Percentiles rank a stretch among this genome's conserved stretches.
Conservation (phyloP, 2,888 invertebrate species). For the Brachyptera putata region DNA sequence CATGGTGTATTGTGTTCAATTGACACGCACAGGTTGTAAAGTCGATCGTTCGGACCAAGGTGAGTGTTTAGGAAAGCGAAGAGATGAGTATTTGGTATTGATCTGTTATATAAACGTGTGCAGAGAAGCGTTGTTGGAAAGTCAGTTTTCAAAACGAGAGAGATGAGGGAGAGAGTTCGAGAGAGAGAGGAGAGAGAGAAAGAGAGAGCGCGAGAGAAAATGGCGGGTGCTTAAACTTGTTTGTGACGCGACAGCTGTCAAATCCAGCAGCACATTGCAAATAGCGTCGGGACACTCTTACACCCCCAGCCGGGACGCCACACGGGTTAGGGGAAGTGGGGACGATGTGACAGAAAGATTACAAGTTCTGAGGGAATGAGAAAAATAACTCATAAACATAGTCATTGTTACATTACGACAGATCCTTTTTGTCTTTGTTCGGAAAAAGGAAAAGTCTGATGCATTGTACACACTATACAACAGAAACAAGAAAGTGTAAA, state of each 20-base stretch:
- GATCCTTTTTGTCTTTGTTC: no score
- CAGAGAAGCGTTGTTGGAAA: no score
- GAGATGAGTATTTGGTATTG: slow-evolving; percentile 19
- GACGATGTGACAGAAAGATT: background rate
- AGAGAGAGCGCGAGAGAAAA: slow-evolving; percentile 28
- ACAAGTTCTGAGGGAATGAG: background rate
- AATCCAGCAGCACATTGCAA: slow-evolving; percentile 24
- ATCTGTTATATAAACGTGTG: slow-evolving; percentile 8
- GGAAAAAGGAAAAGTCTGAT: no score
- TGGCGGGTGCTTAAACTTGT: slow-evolving; percentile 25
- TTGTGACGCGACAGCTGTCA: slow-evolving; percentile 29
- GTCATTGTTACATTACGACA: background rate
- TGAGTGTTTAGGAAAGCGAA: background rate
- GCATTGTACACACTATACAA: no score
- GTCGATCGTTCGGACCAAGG: no score
- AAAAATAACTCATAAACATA: background rate
- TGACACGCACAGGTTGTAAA: no score
- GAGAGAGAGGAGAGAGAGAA: slow-evolving; percentile 26
- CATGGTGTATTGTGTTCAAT: no score
- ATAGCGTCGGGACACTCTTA: slow-evolving; percentile 6
- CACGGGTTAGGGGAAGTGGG: background rate
- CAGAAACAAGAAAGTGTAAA: no score
- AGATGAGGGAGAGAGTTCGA: slow-evolving; percentile 20
- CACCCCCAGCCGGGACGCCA: background rate
- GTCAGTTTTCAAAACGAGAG: slow-evolving; percentile 18